A percentile compares a stretch with the other conserved stretches of the same genome.
Evolutionary conservation across 2,113 vertebrate species (phyloP).

Genomic region (Todiramphus saurophagus): DNA sequence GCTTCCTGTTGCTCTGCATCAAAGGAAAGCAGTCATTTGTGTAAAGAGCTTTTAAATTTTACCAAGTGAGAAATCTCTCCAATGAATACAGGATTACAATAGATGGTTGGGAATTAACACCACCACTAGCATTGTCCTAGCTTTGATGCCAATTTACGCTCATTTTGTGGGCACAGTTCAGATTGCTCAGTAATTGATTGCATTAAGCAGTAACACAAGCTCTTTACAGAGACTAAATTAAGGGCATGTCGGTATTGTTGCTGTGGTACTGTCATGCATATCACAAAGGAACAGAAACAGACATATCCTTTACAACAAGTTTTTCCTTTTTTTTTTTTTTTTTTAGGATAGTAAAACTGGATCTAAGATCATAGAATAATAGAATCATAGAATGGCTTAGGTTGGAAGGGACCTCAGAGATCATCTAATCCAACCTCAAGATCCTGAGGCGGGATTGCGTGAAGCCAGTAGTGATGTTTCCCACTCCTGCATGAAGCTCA

Average conservation of each 20-base stretch:
- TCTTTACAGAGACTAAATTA: conserved; percentile 59
- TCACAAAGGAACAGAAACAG: not conserved
- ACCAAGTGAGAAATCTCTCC: not conserved
- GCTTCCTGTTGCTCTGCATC: not conserved
- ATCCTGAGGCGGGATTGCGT: not conserved
- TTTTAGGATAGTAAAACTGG: not conserved
- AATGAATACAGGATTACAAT: not conserved
- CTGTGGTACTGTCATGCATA: not conserved
- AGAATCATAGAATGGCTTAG: no score
- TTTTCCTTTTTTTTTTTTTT: not conserved
- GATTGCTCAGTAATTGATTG: conserved; percentile 57
- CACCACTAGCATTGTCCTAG: not conserved
- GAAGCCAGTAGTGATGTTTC: not conserved
- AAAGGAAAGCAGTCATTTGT: not conserved
- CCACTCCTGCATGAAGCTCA: not conserved
- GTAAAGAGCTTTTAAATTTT: conserved; percentile 23
- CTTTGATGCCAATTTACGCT: conserved; percentile 36
- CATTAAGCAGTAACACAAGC: conserved; percentile 50
- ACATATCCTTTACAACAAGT: not conserved
- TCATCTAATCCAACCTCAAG: no score
- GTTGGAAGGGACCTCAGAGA: no score
- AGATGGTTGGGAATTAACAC: conserved; percentile 17
- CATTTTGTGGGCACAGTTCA: conserved; percentile 59
- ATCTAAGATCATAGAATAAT: not conserved
- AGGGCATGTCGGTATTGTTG: conserved; percentile 47